Conservation (phyloP, 2,888 invertebrate genomes). For the Girardia tigrina region DNA sequence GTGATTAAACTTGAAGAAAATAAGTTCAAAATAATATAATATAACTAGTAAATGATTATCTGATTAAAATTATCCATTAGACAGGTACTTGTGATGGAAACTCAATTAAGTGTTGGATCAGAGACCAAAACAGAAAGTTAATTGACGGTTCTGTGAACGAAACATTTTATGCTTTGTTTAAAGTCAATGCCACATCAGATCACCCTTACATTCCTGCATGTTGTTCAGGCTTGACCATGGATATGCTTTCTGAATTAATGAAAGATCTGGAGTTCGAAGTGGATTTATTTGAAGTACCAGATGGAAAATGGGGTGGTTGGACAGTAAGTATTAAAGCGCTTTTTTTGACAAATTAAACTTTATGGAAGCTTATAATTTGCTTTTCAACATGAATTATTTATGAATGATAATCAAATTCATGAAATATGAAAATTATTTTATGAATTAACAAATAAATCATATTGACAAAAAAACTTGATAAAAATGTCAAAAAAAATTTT, state of each 20-base stretch:
- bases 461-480: too few relatives aligned
- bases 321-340: conserved; percentile 34
- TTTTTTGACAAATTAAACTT: too few relatives aligned
- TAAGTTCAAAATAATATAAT: too few relatives aligned
- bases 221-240: conserved; percentile 94
- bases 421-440: too few relatives aligned
- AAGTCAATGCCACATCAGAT: neutral
- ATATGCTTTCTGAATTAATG: conserved; percentile 78
- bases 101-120: neutral
- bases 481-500: too few relatives aligned
- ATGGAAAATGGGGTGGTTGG: conserved; percentile 54
- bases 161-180: conserved; percentile 3
- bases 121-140: neutral
- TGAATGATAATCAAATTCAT: too few relatives aligned
- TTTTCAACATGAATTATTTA: too few relatives aligned
- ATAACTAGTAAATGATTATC: too few relatives aligned
- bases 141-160: neutral
- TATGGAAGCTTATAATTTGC: too few relatives aligned
- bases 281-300: conserved; percentile 58
- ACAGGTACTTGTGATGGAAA: conserved; percentile 18
- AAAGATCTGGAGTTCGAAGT: conserved; percentile 89
- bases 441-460: too few relatives aligned
- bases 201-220: conserved; percentile 53
- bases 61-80: neutral
- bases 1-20: too few relatives aligned